These are phyloP conservation scores for Philypnodon macrostomus DNA, from an alignment of 2,797 vertebrate species.

Conservation along the genomic window DNA sequence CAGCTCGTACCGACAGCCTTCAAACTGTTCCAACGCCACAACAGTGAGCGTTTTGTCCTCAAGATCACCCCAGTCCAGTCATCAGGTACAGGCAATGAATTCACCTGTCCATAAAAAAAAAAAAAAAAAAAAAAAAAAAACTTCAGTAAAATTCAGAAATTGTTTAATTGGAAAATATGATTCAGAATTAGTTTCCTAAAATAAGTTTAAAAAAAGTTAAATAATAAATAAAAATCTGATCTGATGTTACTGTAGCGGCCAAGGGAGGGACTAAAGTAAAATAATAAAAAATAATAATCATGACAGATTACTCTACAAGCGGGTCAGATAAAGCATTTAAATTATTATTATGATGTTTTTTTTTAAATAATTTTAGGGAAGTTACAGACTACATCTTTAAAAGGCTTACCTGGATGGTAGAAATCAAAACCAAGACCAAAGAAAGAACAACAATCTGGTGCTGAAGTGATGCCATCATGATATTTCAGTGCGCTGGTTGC, in stretches of 20 bases:
- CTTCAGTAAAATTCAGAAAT: too few species aligned
- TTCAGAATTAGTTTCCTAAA: too few species aligned
- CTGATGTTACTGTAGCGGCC: too few species aligned
- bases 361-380: too few species aligned
- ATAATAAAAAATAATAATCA: too few species aligned
- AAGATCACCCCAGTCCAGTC: conserved; percentile 64
- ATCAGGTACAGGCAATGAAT: conserved; percentile 54
- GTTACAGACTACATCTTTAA: too few species aligned
- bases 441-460: conserved; percentile 47
- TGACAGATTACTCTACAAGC: too few species aligned
- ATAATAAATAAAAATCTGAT: neutral
- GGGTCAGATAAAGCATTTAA: too few species aligned
- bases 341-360: too few species aligned
- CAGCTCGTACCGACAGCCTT: conserved; percentile 77
- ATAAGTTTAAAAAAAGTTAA: too few species aligned
- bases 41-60: conserved; percentile 73
- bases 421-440: conserved; percentile 57
- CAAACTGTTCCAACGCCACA: conserved; percentile 82
- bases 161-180: too few species aligned
- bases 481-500: conserved; percentile 5
- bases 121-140: neutral
- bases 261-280: too few species aligned
- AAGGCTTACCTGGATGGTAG: conserved; percentile 66
- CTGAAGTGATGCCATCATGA: conserved; percentile 54
- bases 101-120: conserved; percentile 54